These are phyloP conservation scores for Stichopus chloronotus DNA, from an alignment of 35 echinoderm and acorn worm genomes.

Conservation along the genomic window DNA sequence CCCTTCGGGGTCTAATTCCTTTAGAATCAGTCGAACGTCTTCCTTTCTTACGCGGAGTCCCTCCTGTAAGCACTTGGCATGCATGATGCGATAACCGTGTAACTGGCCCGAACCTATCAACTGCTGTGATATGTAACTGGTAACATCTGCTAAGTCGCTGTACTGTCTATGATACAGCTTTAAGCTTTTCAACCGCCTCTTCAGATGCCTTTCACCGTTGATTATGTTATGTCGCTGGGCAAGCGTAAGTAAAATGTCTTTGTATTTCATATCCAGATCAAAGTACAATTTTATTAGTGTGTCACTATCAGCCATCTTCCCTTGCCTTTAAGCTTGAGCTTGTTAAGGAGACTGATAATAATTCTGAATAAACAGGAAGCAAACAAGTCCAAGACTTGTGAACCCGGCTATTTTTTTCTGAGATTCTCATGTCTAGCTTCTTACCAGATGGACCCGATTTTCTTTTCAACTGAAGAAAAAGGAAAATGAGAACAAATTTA, in stretches of 20 bases:
- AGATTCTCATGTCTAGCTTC: no score
- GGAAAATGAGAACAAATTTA: no score
- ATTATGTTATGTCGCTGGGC: not conserved
- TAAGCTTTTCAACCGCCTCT: constrained; percentile 11
- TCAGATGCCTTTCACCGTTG: constrained; percentile 15
- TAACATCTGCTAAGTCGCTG: constrained; percentile 38
- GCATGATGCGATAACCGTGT: constrained; percentile 59
- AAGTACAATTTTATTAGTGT: no score
- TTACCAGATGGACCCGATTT: no score
- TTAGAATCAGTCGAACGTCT: constrained; percentile 60
- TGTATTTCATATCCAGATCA: not conserved
- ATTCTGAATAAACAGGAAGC: no score
- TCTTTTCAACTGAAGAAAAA: no score
- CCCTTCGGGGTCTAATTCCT: constrained; percentile 66
- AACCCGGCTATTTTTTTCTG: no score
- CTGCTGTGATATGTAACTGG: constrained; percentile 34
- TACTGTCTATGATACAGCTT: constrained; percentile 28
- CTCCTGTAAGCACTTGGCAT: constrained; percentile 33
- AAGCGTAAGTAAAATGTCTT: constrained; percentile 7
- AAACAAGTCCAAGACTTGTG: no score
- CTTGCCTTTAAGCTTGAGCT: no score
- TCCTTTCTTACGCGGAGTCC: constrained; percentile 56
- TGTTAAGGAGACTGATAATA: no score
- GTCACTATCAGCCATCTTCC: no score
- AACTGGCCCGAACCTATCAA: constrained; percentile 51